These are phyloP conservation scores for Manis crassicaudata DNA, from an alignment of 2,797 vertebrate species.

Conservation along the genomic window DNA sequence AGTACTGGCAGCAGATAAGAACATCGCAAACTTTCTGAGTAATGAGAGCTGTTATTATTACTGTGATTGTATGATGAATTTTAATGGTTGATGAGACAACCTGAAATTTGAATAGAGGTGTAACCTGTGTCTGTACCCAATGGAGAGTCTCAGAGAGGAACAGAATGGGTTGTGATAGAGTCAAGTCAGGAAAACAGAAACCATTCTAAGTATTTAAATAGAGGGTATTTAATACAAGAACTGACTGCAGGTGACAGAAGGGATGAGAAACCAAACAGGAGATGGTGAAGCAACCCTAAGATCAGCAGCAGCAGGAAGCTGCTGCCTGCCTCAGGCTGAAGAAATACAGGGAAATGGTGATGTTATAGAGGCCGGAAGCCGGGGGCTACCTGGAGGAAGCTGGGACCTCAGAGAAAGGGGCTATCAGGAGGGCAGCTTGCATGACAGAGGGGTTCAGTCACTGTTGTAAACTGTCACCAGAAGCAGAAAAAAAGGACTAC, in stretches of 20 bases:
- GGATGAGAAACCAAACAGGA: neutral
- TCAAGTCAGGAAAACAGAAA: constrained; percentile 33
- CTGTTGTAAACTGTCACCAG: neutral
- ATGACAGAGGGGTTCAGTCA: neutral
- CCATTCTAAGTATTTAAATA: neutral
- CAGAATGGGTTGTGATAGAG: neutral
- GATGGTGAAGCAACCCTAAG: neutral
- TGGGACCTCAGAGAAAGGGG: neutral
- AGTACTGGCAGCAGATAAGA: neutral
- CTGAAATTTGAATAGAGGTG: neutral
- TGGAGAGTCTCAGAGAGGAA: neutral
- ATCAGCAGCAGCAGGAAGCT: neutral
- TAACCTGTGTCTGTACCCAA: neutral
- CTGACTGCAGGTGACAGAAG: neutral
- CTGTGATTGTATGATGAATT: neutral
- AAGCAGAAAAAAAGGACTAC: neutral
- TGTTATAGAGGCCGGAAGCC: neutral
- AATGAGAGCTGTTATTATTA: neutral
- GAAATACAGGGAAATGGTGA: neutral
- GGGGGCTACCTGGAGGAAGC: neutral
- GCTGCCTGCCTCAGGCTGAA: neutral
- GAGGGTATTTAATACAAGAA: neutral
- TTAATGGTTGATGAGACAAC: neutral
- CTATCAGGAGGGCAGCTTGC: neutral
- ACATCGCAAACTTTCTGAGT: neutral